phyloP scores from a whole-genome alignment of 2,888 invertebrate species.

The Idaea dimidiata region DNA sequence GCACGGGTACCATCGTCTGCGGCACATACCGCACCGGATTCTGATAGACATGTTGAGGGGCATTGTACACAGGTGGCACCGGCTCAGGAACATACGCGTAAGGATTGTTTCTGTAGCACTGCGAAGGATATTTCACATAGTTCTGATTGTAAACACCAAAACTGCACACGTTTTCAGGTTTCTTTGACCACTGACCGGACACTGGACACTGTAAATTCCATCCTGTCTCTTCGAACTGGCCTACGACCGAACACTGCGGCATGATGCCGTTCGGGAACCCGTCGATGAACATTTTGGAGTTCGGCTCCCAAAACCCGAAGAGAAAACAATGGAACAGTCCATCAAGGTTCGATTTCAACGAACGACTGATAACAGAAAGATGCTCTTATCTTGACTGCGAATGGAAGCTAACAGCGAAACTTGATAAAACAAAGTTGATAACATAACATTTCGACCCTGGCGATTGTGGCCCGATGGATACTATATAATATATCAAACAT shows the following conservation, averaged over 20 bases:
- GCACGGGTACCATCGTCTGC: conserved; percentile 43
- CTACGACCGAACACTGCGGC: conserved; percentile 54
- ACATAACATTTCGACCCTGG: conserved; percentile 44
- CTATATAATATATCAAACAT: conserved; percentile 25
- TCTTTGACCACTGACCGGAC: conserved; percentile 53
- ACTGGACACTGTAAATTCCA: conserved; percentile 64
- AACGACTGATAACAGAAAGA: conserved; percentile 73
- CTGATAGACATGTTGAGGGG: conserved; percentile 38
- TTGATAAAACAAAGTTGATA: conserved; percentile 70
- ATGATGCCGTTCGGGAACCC: conserved; percentile 41
- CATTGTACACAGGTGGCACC: conserved; percentile 40
- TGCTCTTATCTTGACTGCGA: conserved; percentile 64
- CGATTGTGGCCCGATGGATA: conserved; percentile 25
- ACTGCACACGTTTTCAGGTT: conserved; percentile 43
- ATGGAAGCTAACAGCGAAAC: conserved; percentile 67
- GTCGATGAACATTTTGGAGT: conserved; percentile 58
- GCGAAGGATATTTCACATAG: conserved; percentile 44
- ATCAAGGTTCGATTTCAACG: conserved; percentile 68
- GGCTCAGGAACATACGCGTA: conserved; percentile 39
- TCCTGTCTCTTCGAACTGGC: conserved; percentile 47
- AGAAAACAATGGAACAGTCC: conserved; percentile 56
- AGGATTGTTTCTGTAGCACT: conserved; percentile 51
- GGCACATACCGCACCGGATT: conserved; percentile 40
- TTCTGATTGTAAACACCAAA: conserved; percentile 44
- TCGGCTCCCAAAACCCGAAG: conserved; percentile 34